These are phyloP conservation scores for Idaea dimidiata DNA, from an alignment of 2,888 invertebrate genomes.

Conservation along the genomic window DNA sequence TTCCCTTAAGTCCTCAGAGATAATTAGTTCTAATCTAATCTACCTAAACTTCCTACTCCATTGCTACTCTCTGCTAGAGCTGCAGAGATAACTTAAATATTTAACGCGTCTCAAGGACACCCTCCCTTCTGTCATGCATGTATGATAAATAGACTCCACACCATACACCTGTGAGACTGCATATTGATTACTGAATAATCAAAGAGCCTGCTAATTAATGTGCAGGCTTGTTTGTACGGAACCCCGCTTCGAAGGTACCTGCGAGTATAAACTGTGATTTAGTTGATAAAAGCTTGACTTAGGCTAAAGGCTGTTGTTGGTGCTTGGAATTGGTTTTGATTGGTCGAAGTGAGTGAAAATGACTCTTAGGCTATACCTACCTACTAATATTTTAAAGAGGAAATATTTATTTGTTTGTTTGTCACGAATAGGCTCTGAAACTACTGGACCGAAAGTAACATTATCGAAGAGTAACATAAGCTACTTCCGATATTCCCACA, in stretches of 20 bases:
- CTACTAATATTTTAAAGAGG: no score
- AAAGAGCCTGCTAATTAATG: conserved; percentile 34
- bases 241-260: conserved; percentile 4
- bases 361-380: no score
- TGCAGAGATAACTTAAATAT: conserved; percentile 40
- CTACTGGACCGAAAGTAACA: no score
- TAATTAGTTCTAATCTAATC: background rate
- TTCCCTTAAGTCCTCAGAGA: background rate
- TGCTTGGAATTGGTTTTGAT: no score
- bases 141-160: conserved; percentile 10
- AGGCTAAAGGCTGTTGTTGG: no score
- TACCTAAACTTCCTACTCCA: background rate
- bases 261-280: conserved; percentile 10
- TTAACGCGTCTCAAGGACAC: conserved; percentile 51
- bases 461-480: no score
- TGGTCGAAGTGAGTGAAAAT: no score
- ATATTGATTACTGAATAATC: conserved; percentile 47
- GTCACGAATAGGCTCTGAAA: no score
- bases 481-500: no score
- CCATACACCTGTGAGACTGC: conserved; percentile 22
- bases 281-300: conserved; percentile 5
- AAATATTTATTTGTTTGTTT: no score
- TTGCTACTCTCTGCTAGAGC: background rate
- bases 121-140: conserved; percentile 45
- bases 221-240: conserved; percentile 20